Evolutionary conservation across 2,113 vertebrate genomes (phyloP), one percentile per base, ranked within the genome.

Genomic region (Ovibos moschatus): DNA sequence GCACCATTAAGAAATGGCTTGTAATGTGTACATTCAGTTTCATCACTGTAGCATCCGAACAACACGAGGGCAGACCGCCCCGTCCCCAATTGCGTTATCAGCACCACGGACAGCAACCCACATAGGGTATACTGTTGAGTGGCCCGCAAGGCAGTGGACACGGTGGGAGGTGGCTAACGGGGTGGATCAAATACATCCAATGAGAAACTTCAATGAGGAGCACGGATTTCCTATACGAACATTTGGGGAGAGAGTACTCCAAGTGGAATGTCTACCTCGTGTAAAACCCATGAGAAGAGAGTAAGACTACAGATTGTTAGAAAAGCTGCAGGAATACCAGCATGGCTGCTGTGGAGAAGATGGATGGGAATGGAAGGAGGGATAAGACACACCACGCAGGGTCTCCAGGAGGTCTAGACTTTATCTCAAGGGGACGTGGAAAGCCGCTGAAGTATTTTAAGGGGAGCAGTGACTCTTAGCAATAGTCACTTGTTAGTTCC

Each of bases 81-180:
- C 4, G 0, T 3, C 3, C 0, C 4, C 10, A 7, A 0, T 0
- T 0, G 2, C 2, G 5, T 5, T 5, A 6, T 96, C 95, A 94
- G 92, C 33, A 97, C 90, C 96, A 57, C 0, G 92, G 94, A 50
- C 89, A 97, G 97, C 33, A 17, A 17, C 47, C 57, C 6, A 55
- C 12, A 10, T 0, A 1, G 23, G 0, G 0, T 47, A 0, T 21
- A 0, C 2, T 0, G 8, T 1, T 6, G 21, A 12, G 30, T 40
- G 60, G 19, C 28, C 3, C 0, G 16, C 15, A 15, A 1, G 6
- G 27, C 15, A 0, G 10, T 16, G 17, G 9, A 2, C 10, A 2
- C 5, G 0, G 9, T 0, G 28, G 7, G 14, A 58, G 11, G 6
- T 36, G 36, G 58, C 23, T 23, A 8, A 19, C 4, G 1, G 1